Base-by-base conservation (phyloP, 1,140 invertebrate species). In the Aethina tumida region DNA sequence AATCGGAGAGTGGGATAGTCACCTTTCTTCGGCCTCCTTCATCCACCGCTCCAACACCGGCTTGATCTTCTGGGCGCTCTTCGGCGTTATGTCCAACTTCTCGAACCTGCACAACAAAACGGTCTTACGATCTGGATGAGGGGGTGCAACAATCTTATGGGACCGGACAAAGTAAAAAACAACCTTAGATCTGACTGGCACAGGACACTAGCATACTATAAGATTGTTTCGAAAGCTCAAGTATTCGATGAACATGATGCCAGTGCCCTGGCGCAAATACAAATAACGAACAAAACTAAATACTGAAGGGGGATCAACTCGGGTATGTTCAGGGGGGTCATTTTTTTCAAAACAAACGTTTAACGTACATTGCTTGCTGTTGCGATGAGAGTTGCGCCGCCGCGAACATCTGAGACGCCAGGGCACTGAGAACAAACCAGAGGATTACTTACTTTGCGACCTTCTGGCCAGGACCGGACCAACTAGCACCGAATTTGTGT, bases 61-160 rank as follows among this genome's bases (percentile, higher is more conserved):
- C 69, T 96, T 97, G 58, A 97, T 97, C 78, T 97, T 97, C 72
- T 95, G 89, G 48, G 94, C 93, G 75, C 92, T 96, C 75, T 97
- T 96, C 63, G 93, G 93, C 59, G 93, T 97, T 57, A 97, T 97
- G 73, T 98, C 94, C 67, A 98, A 74, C 74, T 97, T 98, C 73
- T 97, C 94, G 79, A 97, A 97, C 83, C 94, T 97, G 66, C 62
- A 31, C 12, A 25, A 14, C 20, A n/a, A n/a, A n/a, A n/a, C n/a
- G n/a, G n/a, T n/a, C n/a, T n/a, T n/a, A n/a, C n/a, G n/a, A n/a
- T n/a, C n/a, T n/a, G n/a, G n/a, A n/a, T n/a, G n/a, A n/a, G n/a
- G n/a, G n/a, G n/a, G n/a, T n/a, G n/a, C n/a, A 6, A 22, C n/a
- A n/a, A 21, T 10, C 26, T 21, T n/a, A n/a, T n/a, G 7, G 7